Evolutionary conservation across 2,113 vertebrate genomes (phyloP), one percentile per base, ranked within the genome.

Genomic region (Psephotus haematonotus): DNA sequence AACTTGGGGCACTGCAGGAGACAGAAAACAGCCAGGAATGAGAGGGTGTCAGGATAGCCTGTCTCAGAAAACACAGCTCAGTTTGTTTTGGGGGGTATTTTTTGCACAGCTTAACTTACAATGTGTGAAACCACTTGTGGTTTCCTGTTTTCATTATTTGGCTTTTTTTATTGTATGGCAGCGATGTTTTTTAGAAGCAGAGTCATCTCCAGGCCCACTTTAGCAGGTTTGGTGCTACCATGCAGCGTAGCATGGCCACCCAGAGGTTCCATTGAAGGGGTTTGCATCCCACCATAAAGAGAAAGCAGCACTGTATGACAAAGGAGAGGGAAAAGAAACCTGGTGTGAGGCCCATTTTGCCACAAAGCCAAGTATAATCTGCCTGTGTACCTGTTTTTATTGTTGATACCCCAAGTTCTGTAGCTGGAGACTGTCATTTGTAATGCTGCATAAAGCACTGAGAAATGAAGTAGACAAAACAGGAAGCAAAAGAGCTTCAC

Each of bases 121-220:
- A 44, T 8, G 59, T 63, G 49, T 94, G 41, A 92, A 95, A 92
- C 81, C 64, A 39, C 24, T 59, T 80, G 75, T 47, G 75, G 75
- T 65, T 97, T 95, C 95, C 93, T 96, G 94, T 88, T 95, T 88
- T 95, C 59, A 53, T 87, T 37, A 46, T 52, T 65, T 33, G n/a
- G 5, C 17, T 41, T 60, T 67, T 68, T 80, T 72, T 70, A 43
- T 37, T 29, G 9, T 16, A 13, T 12, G 7, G 33, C 33, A 62
- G 82, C n/a, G 43, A 49, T 46, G 35, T 19, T 43, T 76, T 78
- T 50, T 37, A 79, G 81, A 75, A 77, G 47, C 9, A 22, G 47
- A 25, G 17, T 43, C 3, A 27, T 44, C 41, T 90, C 5, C 22
- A 44, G 39, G 16, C 33, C 29, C 6, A 1, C 17, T 63, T 65